Evolutionary conservation across 1,140 invertebrate species (phyloP), one percentile per base, ranked within the genome.

Genomic region (Drosophila chauvacae): DNA sequence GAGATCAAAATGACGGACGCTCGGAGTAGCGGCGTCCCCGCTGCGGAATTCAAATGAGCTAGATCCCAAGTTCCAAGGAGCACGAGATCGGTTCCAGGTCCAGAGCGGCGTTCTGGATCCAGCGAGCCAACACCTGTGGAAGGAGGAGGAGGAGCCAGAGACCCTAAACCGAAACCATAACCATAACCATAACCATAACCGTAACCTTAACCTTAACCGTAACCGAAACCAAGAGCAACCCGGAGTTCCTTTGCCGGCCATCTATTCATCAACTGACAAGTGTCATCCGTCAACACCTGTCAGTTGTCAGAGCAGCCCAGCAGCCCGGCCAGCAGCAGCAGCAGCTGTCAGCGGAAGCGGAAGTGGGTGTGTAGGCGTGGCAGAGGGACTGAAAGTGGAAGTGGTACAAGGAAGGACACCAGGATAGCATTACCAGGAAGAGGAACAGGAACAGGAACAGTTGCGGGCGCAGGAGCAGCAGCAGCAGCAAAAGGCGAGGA

Each of bases 1-100:
- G 44, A 39, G 10, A 47, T 45, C 64, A 87, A 61, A 68, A 87
- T 88, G 84, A 71, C 72, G 80, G 64, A 48, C 68, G 72, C 53
- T 26, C 84, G 68, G 68, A 47, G 77, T 62, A 73, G 72, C 51
- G 77, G 66, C 71, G 30, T 35, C 37, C 41, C 14, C 35, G 61
- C 63, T 41, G 47, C 50, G 70, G 20, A 26, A 44, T 55, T 33
- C 50, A 35, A 48, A 41, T 77, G 57, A 70, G 39, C 62, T 42
- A 68, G 48, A 37, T 26, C 28, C 7, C 60, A 18, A 16, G 35
- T 53, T 39, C 47, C 48, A 62, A 44, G 28, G n/a, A 37, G 41
- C 10, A 41, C 11, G 7, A 23, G 61, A 44, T 44, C 28, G 47
- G 47, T 42, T 61, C 26, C 6, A 5, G 45, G 7, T 13, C 45